Conservation (phyloP, 2,797 vertebrate species). For the Hapalemur alaotrensis region DNA sequence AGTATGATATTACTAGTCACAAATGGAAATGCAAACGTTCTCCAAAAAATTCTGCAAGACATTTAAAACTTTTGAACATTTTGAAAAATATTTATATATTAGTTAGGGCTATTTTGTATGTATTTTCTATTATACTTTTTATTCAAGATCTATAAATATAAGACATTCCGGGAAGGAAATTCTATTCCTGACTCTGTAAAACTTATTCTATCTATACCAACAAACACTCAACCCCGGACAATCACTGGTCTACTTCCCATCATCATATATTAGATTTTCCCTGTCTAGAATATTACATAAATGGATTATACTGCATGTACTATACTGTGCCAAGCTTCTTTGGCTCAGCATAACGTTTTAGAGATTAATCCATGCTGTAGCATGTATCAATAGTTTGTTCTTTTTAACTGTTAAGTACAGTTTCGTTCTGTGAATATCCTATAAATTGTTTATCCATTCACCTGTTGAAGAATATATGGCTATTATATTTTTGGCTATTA, state of each 20-base stretch:
- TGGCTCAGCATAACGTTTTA: neutral
- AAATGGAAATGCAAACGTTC: neutral
- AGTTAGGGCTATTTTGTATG: neutral
- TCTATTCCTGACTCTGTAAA: neutral
- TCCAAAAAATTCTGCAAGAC: neutral
- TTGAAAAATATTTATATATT: neutral
- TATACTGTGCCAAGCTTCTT: neutral
- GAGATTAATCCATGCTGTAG: neutral
- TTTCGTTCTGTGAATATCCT: neutral
- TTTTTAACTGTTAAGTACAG: neutral
- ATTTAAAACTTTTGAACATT: neutral
- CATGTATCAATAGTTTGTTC: neutral
- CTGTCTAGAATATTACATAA: neutral
- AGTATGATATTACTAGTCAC: neutral
- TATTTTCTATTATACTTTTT: neutral
- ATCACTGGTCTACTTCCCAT: neutral
- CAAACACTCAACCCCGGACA: neutral
- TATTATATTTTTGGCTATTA: neutral
- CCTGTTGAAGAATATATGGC: neutral
- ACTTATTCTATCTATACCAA: neutral
- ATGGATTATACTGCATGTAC: neutral
- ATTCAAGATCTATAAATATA: neutral
- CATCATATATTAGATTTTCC: neutral
- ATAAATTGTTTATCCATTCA: neutral
- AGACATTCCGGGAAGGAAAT: neutral